A percentile compares a stretch with the other conserved stretches of the same genome.
These are phyloP conservation scores for Pantherophis guttatus DNA, from an alignment of 2,113 vertebrate genomes.

Conservation along the genomic window DNA sequence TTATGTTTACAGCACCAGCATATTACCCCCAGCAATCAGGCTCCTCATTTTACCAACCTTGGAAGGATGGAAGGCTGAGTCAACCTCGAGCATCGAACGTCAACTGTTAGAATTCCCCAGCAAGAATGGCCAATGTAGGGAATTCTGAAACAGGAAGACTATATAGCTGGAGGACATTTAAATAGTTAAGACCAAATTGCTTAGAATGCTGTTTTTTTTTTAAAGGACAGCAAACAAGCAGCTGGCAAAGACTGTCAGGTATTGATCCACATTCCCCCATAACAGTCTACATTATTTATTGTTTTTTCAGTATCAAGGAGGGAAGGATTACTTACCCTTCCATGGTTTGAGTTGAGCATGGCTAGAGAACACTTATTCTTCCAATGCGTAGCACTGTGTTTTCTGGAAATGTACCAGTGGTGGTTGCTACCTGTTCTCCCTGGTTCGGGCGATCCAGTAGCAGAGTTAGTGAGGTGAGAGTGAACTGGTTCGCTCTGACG, in stretches of 20 bases:
- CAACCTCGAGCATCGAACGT: background rate
- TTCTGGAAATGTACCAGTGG: background rate
- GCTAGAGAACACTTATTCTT: background rate
- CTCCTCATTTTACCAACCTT: too few relatives aligned
- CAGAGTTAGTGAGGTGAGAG: too few relatives aligned
- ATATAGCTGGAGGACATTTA: background rate
- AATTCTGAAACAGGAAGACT: background rate
- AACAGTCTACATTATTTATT: background rate
- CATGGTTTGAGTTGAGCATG: background rate
- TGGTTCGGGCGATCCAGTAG: too few relatives aligned
- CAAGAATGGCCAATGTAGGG: background rate
- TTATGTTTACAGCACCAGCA: too few relatives aligned
- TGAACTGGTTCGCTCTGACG: too few relatives aligned
- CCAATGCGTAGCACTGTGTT: too few relatives aligned
- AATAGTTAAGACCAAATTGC: background rate
- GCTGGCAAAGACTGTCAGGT: background rate
- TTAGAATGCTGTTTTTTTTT: background rate
- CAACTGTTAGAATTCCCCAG: background rate
- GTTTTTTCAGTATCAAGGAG: background rate
- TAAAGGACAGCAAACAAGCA: background rate
- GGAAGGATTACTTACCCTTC: background rate
- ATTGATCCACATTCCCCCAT: background rate
- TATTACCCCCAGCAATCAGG: too few relatives aligned
- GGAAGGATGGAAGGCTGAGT: too few relatives aligned
- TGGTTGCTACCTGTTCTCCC: too few relatives aligned